Percentiles rank a stretch among this genome's conserved stretches.
Evolutionary conservation across 1,140 invertebrate genomes (phyloP).

Genomic region (Calliopsis andreniformis): DNA sequence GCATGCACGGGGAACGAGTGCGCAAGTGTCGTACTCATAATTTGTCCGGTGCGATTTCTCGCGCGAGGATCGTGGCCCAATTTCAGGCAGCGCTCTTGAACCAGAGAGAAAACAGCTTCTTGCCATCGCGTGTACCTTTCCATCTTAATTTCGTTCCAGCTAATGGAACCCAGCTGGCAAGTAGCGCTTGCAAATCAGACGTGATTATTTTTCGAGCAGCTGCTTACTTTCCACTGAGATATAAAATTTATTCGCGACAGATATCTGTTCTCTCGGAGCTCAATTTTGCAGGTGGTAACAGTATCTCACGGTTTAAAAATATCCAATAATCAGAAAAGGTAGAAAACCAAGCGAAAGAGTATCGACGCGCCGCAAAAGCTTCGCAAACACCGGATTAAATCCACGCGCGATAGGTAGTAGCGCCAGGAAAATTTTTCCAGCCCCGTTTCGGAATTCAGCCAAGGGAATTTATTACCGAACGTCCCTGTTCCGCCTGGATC

Average conservation of each 20-base stretch:
- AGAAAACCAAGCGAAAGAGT: background rate
- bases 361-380: background rate
- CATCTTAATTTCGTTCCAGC: background rate
- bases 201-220: background rate
- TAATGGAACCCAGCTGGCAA: background rate
- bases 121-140: background rate
- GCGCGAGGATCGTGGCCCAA: background rate
- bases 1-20: background rate
- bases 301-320: too few relatives aligned
- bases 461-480: constrained; percentile 21
- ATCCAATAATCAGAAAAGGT: background rate
- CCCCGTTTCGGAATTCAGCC: background rate
- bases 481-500: background rate
- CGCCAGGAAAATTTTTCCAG: background rate
- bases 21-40: constrained; percentile 7
- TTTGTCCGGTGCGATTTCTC: background rate
- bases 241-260: constrained; percentile 1
- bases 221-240: background rate
- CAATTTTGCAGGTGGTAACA: too few relatives aligned
- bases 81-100: background rate
- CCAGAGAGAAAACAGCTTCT: background rate
- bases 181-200: constrained; percentile 16
- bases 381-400: background rate
- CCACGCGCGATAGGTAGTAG: background rate
- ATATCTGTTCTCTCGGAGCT: background rate